These are phyloP conservation scores for Scolanthus callimorphus DNA, from an alignment of 92 coral and sea anemone genomes.

Conservation along the genomic window DNA sequence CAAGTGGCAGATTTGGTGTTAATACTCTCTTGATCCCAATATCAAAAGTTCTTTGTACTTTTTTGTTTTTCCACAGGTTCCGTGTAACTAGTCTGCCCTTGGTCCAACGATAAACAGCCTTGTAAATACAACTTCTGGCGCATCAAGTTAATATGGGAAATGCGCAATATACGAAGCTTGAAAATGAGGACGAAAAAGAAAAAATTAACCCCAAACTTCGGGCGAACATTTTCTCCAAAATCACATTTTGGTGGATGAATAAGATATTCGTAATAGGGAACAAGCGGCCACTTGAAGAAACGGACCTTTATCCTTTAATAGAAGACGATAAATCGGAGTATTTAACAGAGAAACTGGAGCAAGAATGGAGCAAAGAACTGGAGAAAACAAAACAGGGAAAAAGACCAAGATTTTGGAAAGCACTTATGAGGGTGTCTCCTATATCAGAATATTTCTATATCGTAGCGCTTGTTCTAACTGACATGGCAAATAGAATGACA, in stretches of 20 bases:
- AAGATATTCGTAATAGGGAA: slow-evolving; percentile 70
- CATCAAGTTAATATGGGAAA: slow-evolving; percentile 45
- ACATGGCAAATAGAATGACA: slow-evolving; percentile 90
- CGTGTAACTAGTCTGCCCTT: not conserved
- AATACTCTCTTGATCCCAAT: too few species aligned
- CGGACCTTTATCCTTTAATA: slow-evolving; percentile 69
- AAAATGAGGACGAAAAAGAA: slow-evolving; percentile 47
- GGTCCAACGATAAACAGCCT: not conserved
- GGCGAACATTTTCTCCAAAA: slow-evolving; percentile 69
- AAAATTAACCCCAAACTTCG: slow-evolving; percentile 67
- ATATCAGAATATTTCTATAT: slow-evolving; percentile 70
- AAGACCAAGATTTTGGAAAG: slow-evolving; percentile 82
- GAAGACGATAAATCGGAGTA: slow-evolving; percentile 81
- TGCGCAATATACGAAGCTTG: slow-evolving; percentile 57
- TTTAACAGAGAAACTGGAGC: slow-evolving; percentile 61
- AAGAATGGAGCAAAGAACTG: slow-evolving; percentile 75
- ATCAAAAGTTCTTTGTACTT: too few species aligned
- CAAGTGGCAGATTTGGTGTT: too few species aligned
- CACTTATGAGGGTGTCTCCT: slow-evolving; percentile 76
- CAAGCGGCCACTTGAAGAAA: slow-evolving; percentile 79
- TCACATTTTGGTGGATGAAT: slow-evolving; percentile 93
- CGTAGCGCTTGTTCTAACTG: slow-evolving; percentile 66
- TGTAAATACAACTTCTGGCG: too few species aligned
- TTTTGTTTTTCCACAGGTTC: not conserved
- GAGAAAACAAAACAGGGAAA: slow-evolving; percentile 58